These are phyloP conservation scores for Cancer borealis DNA, from an alignment of 2,888 invertebrate species.

Conservation along the genomic window DNA sequence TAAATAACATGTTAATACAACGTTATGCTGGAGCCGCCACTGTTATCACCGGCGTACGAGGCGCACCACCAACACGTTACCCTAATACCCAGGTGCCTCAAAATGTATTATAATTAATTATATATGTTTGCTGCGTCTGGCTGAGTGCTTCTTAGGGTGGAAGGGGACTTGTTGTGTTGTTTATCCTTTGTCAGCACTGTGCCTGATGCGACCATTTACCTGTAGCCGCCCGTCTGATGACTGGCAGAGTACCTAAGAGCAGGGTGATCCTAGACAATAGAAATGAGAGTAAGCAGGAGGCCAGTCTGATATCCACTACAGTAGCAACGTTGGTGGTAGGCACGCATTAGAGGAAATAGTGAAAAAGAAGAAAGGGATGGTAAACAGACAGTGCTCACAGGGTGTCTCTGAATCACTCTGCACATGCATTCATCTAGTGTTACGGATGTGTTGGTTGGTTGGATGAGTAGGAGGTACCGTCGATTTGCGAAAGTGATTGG, in stretches of 20 bases:
- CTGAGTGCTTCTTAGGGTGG: background rate
- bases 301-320: too few species aligned
- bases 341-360: background rate
- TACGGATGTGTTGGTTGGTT: too few species aligned
- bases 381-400: background rate
- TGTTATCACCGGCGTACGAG: conserved; percentile 8
- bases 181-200: background rate
- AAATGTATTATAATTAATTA: background rate
- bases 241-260: too few species aligned
- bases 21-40: background rate
- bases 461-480: background rate
- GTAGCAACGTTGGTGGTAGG: too few species aligned
- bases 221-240: too few species aligned
- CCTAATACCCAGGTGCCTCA: conserved; percentile 8
- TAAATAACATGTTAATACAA: conserved; percentile 21
- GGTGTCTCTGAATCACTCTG: too few species aligned
- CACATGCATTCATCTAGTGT: too few species aligned
- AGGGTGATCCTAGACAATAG: too few species aligned
- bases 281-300: too few species aligned
- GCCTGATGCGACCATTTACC: too few species aligned
- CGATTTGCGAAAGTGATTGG: background rate
- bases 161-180: background rate
- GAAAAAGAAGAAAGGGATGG: background rate
- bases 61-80: background rate
- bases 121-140: background rate